Conservation (phyloP, 2,888 invertebrate genomes). For the Oscheius sp. region DNA sequence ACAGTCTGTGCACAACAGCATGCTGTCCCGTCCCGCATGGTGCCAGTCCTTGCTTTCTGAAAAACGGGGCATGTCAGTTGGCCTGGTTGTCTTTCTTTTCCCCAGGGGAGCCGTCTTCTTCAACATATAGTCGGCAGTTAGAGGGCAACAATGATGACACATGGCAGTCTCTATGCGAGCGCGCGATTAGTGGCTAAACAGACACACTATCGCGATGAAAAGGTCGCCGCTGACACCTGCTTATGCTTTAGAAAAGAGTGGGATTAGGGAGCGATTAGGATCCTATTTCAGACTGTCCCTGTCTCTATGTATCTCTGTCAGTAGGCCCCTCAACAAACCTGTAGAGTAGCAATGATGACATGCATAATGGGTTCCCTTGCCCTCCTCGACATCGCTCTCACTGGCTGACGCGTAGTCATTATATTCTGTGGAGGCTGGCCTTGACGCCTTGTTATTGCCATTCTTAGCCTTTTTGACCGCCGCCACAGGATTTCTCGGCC, state of each 20-base stretch:
- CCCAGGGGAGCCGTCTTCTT: neutral
- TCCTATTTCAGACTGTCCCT: neutral
- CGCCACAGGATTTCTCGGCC: slow-evolving; percentile 42
- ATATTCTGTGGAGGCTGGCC: slow-evolving; percentile 75
- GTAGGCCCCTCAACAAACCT: slow-evolving; percentile 76
- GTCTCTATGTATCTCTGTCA: neutral
- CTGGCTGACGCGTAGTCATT: slow-evolving; percentile 80
- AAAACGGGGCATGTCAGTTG: slow-evolving; percentile 43
- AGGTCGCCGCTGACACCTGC: neutral
- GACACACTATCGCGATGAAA: neutral
- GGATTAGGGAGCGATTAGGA: neutral
- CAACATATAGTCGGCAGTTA: too few species aligned
- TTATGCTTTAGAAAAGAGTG: neutral
- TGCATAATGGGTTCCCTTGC: slow-evolving; percentile 84
- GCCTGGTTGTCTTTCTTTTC: too few species aligned
- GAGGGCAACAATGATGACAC: too few species aligned
- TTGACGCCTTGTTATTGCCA: slow-evolving; percentile 49
- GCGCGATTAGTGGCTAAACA: neutral
- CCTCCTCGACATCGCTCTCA: slow-evolving; percentile 73
- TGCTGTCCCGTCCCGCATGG: slow-evolving; percentile 82
- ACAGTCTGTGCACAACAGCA: slow-evolving; percentile 83
- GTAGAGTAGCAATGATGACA: slow-evolving; percentile 84
- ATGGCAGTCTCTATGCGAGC: neutral
- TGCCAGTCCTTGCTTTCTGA: slow-evolving; percentile 82
- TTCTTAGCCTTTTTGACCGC: slow-evolving; percentile 57